Evolutionary conservation across 2,888 invertebrate genomes (phyloP).

Genomic region (Tenodera sinensis): DNA sequence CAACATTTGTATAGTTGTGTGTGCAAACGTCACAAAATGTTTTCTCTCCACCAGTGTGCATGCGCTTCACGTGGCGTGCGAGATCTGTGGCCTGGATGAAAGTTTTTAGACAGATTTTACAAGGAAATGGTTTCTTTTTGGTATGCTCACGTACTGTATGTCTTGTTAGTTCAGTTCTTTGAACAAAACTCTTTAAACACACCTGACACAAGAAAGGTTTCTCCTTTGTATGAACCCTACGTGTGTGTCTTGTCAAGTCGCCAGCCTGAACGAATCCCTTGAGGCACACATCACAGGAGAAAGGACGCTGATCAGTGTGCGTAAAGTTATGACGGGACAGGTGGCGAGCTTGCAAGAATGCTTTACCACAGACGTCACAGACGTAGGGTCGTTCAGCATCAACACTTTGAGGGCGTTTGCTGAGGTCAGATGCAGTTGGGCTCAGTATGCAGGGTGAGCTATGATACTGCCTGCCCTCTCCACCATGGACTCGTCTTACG

Average conservation of each 20-base stretch:
- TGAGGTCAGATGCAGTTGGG: not conserved
- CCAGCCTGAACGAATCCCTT: not conserved
- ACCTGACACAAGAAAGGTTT: not conserved
- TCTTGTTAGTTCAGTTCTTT: not conserved
- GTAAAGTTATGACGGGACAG: not conserved
- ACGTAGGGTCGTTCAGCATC: not conserved
- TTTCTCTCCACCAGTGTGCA: not conserved
- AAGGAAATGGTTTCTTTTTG: not conserved
- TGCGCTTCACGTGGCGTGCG: not conserved
- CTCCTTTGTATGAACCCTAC: not conserved
- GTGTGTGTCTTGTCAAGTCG: not conserved
- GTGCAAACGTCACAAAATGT: not conserved
- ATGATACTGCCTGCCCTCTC: not conserved
- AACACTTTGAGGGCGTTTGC: not conserved
- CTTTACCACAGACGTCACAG: not conserved
- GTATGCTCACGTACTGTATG: not conserved
- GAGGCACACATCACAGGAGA: not conserved
- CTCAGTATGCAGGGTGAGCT: not conserved
- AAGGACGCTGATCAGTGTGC: not conserved
- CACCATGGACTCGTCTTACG: not conserved
- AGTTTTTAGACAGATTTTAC: not conserved
- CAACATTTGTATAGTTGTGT: not conserved
- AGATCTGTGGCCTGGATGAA: not conserved
- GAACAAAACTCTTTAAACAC: not conserved
- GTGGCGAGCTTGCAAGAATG: not conserved